Percentiles rank a stretch among this genome's conserved stretches.
These are phyloP conservation scores for Drosophila neotestacea DNA, from an alignment of 2,888 invertebrate genomes.

Conservation along the genomic window DNA sequence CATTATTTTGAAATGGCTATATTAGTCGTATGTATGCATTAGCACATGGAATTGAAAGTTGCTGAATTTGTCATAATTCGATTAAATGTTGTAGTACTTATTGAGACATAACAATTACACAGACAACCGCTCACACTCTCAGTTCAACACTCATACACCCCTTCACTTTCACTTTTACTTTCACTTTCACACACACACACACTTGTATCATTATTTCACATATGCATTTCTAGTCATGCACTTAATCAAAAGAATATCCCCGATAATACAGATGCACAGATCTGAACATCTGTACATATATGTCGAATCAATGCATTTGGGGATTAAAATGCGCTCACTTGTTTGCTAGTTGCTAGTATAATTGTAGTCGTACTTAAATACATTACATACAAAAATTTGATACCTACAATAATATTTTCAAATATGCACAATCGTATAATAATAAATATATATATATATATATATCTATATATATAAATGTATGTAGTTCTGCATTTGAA, in stretches of 20 bases:
- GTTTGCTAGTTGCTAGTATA: slow-evolving; percentile 32
- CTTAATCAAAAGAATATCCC: slow-evolving; percentile 21
- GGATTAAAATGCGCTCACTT: slow-evolving; percentile 39
- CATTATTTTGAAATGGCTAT: slow-evolving; percentile 22
- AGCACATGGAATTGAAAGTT: slow-evolving; percentile 14
- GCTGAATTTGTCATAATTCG: slow-evolving; percentile 9
- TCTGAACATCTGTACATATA: background rate
- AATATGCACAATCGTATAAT: slow-evolving; percentile 56
- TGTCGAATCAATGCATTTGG: slow-evolving; percentile 26
- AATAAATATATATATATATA: slow-evolving; percentile 35
- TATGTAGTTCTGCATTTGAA: slow-evolving; percentile 53
- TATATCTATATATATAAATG: background rate
- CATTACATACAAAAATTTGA: slow-evolving; percentile 70
- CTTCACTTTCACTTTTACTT: background rate
- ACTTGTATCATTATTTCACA: slow-evolving; percentile 13
- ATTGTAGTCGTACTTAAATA: slow-evolving; percentile 60
- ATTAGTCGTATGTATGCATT: slow-evolving; percentile 26
- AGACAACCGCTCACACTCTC: background rate
- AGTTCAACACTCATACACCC: background rate
- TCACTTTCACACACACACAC: slow-evolving; percentile 4
- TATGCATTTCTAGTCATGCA: slow-evolving; percentile 2
- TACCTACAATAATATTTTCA: slow-evolving; percentile 67
- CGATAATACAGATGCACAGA: background rate
- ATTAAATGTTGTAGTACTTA: background rate
- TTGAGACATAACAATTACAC: slow-evolving; percentile 2